These are phyloP conservation scores for Halichoeres trimaculatus DNA, from an alignment of 2,113 vertebrate species.

Conservation along the genomic window DNA sequence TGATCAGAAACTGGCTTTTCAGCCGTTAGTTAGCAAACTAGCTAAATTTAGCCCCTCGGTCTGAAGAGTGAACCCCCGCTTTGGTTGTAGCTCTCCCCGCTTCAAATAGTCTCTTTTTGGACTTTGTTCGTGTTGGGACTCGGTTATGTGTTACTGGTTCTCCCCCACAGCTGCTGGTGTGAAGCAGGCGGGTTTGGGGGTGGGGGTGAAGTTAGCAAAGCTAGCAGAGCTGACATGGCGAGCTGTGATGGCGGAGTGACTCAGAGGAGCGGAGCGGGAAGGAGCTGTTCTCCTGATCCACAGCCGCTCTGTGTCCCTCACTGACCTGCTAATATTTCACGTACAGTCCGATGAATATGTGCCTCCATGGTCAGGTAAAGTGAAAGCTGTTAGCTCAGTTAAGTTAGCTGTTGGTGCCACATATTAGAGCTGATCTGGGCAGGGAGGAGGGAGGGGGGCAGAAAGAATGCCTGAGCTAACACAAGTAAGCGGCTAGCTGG, in stretches of 20 bases:
- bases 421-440: constrained; percentile 55
- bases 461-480: constrained; percentile 74
- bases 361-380: neutral
- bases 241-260: constrained; percentile 95
- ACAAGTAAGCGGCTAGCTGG: constrained; percentile 69
- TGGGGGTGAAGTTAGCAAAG: constrained; percentile 62
- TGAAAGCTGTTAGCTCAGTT: constrained; percentile 9
- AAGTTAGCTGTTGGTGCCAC: constrained; percentile 40
- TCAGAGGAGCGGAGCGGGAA: constrained; percentile 84
- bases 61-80: constrained; percentile 20
- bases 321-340: neutral
- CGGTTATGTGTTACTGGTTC: neutral
- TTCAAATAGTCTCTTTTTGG: neutral
- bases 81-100: neutral
- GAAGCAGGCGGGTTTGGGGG: constrained; percentile 1
- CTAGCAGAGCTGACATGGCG: constrained; percentile 80
- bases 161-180: neutral
- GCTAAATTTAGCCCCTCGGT: constrained; percentile 69
- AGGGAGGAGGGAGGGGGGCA: constrained; percentile 43
- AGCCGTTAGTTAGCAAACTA: constrained; percentile 60
- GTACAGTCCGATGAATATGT: neutral
- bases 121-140: neutral
- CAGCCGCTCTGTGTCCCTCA: neutral
- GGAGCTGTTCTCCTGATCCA: constrained; percentile 1
- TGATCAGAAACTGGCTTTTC: constrained; percentile 65